Base-by-base conservation (phyloP, 1,140 invertebrate genomes). In the Tetraneura akinire region DNA sequence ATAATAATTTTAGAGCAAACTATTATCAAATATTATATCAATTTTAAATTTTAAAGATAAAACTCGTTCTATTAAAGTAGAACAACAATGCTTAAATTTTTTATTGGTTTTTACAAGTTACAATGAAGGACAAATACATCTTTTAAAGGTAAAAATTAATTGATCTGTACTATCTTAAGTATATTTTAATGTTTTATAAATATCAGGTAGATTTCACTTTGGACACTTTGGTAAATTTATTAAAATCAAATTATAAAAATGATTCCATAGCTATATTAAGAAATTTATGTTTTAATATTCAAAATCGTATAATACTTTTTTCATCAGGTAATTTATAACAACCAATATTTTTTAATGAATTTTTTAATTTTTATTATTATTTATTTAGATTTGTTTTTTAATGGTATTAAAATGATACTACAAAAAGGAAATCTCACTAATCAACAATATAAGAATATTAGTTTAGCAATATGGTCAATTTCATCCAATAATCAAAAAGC, bases 401-500 rank as follows among this genome's bases (percentile, higher is more conserved):
- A 23, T 1, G 74, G 74, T 14, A 26, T 78, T 45, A 78, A 78
- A 62, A 18, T 14, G 0, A 13, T 62, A 6, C 62, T 78, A 60
- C 55, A 62, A 78, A 62, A 14, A 14, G 37, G 37, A 47, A 45
- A 78, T 3, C 53, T 62, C 4, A 26, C 32, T 0, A n/a, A 45
- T n/a, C 55, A 78, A 26, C 37, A 78, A 2, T 78, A 60, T 18
- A 78, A 42, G 62, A 55, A 78, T 62, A 78, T 60, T n/a, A 26
- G 74, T n/a, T 78, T 78, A 42, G 32, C 55, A 5, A 23, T 78
- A 10, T 78, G 74, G 74, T 47, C 74, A 42, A 23, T 78, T n/a
- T 37, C 74, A 1, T 78, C 55, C 23, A 78, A 78, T 13, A 78
- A 78, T 26, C 74, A 78, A 60, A 78, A 78, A 78, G 74, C 51